Conservation (phyloP, 2,113 vertebrate species). For the Podarcis raffonei region DNA sequence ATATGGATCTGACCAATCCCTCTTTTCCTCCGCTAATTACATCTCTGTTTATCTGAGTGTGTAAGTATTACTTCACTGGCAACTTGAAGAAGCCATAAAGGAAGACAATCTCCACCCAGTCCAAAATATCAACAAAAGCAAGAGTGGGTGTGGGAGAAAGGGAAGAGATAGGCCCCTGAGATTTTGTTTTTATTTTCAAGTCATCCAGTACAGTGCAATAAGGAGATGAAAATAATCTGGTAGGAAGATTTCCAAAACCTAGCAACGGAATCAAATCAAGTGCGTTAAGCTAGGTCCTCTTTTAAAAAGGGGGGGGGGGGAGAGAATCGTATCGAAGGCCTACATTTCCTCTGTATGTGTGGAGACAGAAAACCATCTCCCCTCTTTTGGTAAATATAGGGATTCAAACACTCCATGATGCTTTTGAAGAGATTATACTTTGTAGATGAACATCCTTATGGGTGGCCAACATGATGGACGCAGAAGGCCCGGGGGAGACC, state of each 20-base stretch:
- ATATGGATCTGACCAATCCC: background rate
- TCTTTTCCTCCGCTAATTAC: background rate
- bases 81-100: background rate
- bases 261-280: constrained; percentile 9
- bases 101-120: background rate
- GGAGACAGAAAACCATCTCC: constrained; percentile 8
- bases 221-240: background rate
- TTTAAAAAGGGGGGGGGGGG: background rate
- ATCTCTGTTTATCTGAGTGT: background rate
- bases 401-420: background rate
- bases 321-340: background rate
- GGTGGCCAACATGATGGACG: too few relatives aligned
- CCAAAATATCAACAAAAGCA: background rate
- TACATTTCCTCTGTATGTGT: background rate
- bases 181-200: background rate
- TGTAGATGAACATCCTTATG: background rate
- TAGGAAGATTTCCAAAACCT: constrained; percentile 10
- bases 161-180: too few relatives aligned
- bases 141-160: background rate
- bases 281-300: constrained; percentile 16
- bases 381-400: constrained; percentile 25
- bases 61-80: background rate
- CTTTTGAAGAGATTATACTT: too few relatives aligned
- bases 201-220: background rate
- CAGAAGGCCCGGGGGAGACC: background rate